Conservation (phyloP, 2,888 invertebrate genomes). For the Stramonita haemastoma region DNA sequence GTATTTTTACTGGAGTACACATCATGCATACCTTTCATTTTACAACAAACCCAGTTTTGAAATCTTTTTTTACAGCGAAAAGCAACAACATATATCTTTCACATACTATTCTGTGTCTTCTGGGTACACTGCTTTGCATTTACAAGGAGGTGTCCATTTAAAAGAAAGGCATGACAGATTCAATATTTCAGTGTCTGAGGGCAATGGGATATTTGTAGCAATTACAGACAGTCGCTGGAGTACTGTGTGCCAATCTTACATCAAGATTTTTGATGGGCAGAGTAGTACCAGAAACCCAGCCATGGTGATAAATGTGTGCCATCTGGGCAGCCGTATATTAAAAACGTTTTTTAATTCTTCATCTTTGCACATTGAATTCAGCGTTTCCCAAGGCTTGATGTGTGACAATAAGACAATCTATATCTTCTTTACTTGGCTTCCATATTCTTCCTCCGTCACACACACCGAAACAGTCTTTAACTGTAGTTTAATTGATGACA, state of each 20-base stretch:
- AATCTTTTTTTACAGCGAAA: no score
- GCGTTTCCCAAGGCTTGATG: not conserved
- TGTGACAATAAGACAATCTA: not conserved
- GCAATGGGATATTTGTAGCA: not conserved
- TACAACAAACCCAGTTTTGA: no score
- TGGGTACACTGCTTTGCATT: not conserved
- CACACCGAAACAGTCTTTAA: not conserved
- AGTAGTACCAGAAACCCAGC: not conserved
- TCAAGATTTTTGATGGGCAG: not conserved
- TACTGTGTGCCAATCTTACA: not conserved
- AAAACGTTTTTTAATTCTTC: not conserved
- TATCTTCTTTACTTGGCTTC: not conserved
- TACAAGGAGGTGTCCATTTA: not conserved
- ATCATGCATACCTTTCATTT: no score
- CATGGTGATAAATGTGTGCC: not conserved
- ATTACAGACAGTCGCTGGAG: not conserved
- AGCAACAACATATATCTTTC: no score
- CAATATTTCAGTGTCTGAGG: not conserved
- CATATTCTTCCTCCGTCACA: not conserved
- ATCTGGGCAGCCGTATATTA: no score
- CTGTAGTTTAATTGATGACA: no score
- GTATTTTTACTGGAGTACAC: no score
- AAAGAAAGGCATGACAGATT: not conserved
- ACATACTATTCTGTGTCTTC: no score
- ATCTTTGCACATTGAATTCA: not conserved